Percentiles rank a stretch among this genome's conserved stretches.
Conservation (phyloP, 2,113 vertebrate species). For the Hippolais icterina region DNA sequence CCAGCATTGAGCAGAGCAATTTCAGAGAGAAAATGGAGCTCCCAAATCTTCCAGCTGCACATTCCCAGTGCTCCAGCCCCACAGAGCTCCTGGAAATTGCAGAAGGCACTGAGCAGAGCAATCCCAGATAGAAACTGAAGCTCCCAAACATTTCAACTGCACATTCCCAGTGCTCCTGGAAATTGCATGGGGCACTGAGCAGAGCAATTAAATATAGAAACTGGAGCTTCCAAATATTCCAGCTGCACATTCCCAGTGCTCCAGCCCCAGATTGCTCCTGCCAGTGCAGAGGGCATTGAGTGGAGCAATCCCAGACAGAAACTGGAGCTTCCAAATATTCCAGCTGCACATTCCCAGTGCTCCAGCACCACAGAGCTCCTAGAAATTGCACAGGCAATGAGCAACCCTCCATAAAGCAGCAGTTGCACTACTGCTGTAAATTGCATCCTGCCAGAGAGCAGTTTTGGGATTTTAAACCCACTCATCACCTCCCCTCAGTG, state of each 20-base stretch:
- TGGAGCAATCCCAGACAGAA: too few relatives aligned
- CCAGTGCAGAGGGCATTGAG: too few relatives aligned
- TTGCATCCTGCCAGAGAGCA: accelerated
- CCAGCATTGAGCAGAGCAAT: background rate
- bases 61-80: too few relatives aligned
- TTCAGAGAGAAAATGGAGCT: background rate
- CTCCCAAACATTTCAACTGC: background rate
- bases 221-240: too few relatives aligned
- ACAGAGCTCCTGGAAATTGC: too few relatives aligned
- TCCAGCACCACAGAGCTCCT: background rate
- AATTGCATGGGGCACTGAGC: too few relatives aligned
- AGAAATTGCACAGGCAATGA: accelerated
- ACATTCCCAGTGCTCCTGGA: too few relatives aligned
- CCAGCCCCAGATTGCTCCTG: too few relatives aligned
- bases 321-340: too few relatives aligned
- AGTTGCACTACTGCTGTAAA: accelerated
- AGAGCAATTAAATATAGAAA: too few relatives aligned
- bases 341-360: background rate
- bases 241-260: background rate
- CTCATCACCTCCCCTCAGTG: accelerated
- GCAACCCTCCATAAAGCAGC: background rate
- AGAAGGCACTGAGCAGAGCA: too few relatives aligned
- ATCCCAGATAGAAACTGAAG: too few relatives aligned
- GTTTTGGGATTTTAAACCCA: accelerated
- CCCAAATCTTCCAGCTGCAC: background rate